Conservation (phyloP, 2,113 vertebrate species). For the Dryoscopus gambensis region DNA sequence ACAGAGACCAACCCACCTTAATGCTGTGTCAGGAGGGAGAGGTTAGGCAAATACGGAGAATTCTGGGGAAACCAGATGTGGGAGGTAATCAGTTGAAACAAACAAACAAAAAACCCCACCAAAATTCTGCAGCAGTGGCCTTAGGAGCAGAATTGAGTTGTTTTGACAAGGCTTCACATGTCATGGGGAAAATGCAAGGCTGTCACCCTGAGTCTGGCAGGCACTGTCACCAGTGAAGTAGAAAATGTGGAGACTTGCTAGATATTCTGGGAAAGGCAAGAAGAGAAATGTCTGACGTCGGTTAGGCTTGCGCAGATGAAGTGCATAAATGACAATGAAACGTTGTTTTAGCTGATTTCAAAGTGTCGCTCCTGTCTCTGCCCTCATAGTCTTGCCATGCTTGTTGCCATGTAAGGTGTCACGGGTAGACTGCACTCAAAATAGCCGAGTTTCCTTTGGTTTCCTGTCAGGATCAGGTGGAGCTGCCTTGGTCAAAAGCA, state of each 20-base stretch:
- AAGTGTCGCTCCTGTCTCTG: neutral
- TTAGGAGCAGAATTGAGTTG: neutral
- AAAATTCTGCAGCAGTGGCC: neutral
- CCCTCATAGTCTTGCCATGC: neutral
- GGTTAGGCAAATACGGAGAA: neutral
- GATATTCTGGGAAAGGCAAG: neutral
- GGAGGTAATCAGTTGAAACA: neutral
- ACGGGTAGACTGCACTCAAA: neutral
- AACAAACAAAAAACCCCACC: accelerated
- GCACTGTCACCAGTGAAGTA: neutral
- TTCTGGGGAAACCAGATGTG: neutral
- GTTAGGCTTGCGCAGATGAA: neutral
- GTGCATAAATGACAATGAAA: neutral
- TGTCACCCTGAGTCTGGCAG: neutral
- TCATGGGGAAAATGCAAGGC: neutral
- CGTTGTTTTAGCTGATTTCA: neutral
- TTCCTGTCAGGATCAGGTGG: neutral
- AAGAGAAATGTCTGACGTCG: neutral
- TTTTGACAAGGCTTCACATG: neutral
- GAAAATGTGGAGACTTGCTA: neutral
- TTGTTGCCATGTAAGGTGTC: neutral
- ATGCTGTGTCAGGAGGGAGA: neutral
- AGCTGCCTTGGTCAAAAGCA: neutral
- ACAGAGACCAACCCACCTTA: neutral
- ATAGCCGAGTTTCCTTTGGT: neutral